phyloP scores from a whole-genome alignment of 2,113 vertebrate species.

The Coturnix japonica region DNA sequence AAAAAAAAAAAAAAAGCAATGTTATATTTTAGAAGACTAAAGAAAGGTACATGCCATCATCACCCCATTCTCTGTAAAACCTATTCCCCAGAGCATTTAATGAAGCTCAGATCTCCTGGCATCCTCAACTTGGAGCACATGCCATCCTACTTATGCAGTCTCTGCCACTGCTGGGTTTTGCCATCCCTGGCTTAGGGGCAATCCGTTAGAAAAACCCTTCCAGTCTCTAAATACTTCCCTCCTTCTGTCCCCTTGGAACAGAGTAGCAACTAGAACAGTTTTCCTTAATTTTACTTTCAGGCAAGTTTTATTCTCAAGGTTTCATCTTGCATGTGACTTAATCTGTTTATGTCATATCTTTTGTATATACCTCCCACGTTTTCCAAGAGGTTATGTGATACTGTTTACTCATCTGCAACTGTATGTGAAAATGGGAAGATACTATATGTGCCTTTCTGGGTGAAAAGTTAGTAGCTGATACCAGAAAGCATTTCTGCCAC shows the following conservation, averaged over 20 bases:
- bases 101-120: not conserved
- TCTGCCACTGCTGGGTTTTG: not conserved
- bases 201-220: not conserved
- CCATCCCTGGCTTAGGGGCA: not conserved
- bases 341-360: not conserved
- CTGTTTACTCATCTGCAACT: not conserved
- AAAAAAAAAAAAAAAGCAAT: not conserved
- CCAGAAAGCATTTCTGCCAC: not conserved
- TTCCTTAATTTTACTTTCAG: not conserved
- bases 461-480: not conserved
- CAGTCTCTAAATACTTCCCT: not conserved
- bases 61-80: accelerated
- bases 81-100: not conserved
- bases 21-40: not conserved
- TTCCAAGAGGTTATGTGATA: not conserved
- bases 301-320: not conserved
- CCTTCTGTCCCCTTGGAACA: accelerated
- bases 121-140: not conserved
- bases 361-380: not conserved
- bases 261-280: not conserved
- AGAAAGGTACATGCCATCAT: not conserved
- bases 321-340: not conserved
- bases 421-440: not conserved
- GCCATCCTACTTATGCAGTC: not conserved
- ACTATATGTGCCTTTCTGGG: not conserved